Percentiles rank a stretch among this genome's conserved stretches.
These are phyloP conservation scores for Tenthredo distinguenda DNA, from an alignment of 2,888 invertebrate genomes.

Conservation along the genomic window DNA sequence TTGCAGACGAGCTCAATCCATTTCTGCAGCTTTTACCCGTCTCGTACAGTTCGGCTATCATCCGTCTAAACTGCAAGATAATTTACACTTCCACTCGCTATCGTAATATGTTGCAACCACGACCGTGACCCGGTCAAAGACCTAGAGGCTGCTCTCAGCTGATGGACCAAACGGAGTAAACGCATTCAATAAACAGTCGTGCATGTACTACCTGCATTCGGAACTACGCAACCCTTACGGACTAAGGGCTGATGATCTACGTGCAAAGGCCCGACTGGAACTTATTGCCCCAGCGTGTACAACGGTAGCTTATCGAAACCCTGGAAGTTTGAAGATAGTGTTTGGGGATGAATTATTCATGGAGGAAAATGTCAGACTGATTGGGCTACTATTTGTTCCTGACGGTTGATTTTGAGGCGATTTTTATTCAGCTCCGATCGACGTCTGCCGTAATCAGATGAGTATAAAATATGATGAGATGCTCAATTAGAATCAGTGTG, in stretches of 20 bases:
- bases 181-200: not conserved
- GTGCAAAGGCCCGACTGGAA: not conserved
- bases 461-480: not conserved
- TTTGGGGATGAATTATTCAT: not conserved
- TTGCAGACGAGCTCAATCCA: slow-evolving; percentile 30
- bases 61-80: not conserved
- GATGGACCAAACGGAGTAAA: not conserved
- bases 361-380: not conserved
- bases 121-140: not conserved
- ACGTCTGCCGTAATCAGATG: not conserved
- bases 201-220: not conserved
- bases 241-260: not conserved
- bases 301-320: not conserved
- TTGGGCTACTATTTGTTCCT: not conserved
- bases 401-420: not conserved
- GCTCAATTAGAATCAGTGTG: not conserved
- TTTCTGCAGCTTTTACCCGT: not conserved
- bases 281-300: not conserved
- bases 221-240: not conserved
- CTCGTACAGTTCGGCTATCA: not conserved
- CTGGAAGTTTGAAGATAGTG: not conserved
- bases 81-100: not conserved
- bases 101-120: not conserved
- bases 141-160: not conserved
- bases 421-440: not conserved